Base-by-base conservation (phyloP, 2,113 vertebrate genomes). In the Laticauda colubrina region DNA sequence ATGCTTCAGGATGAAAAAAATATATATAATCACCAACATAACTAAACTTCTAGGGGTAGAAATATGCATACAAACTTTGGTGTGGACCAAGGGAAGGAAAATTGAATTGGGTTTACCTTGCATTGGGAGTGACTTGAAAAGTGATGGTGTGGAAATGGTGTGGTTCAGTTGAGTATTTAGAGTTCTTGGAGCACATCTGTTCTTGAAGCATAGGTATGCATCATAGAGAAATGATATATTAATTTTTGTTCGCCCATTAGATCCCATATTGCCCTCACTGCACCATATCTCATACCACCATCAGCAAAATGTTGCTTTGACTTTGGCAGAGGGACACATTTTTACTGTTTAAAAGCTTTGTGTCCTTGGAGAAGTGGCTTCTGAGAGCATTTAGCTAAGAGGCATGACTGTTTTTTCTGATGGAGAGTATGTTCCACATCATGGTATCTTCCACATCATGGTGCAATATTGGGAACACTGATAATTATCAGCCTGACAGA, bases 351-450 rank as follows among this genome's bases (percentile, higher is more conserved):
- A 55, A 89, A 89, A 93, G 90, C 93, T 55, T 86, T 45, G 87
- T 54, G 90, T n/a, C 93, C 90, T 91, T 54, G 90, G 48, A 86
- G 55, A 64, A 91, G 26, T 15, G 9, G n/a, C 45, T 85, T 91
- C 55, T 85, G 93, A 93, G 85, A 91, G 89, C 85, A 51, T n/a
- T 12, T 55, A 45, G 45, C 90, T 55, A 54, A 75, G 90, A 91
- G 93, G 45, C 56, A 87, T 61, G 11, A 81, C 15, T 34, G 56
- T 89, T 45, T 26, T 56, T 85, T 59, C 26, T 48, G 48, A 11
- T 7, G 56, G 89, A 43, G 23, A 61, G 87, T 64, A 89, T 86
- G 69, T 26, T 86, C 69, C 43, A 34, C 54, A 57, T 55, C 64
- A 61, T 89, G 55, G 55, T 34, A 45, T 26, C 43, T 26, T 86